Conservation (phyloP, 2,797 vertebrate genomes). For the Cuniculus paca region DNA sequence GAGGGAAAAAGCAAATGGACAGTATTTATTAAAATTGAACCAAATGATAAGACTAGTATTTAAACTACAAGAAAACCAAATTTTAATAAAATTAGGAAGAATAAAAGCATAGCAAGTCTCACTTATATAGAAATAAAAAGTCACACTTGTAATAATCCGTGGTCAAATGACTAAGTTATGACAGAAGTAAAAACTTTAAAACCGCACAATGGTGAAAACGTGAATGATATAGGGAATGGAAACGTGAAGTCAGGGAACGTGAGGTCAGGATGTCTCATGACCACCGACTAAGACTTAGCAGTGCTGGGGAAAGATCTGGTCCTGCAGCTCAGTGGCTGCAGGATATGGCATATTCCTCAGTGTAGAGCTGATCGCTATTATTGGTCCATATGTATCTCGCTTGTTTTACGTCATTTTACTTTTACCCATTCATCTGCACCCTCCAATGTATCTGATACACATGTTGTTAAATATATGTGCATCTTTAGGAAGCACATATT, state of each 20-base stretch:
- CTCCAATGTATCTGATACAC: not conserved
- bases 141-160: not conserved
- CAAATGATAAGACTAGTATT: not conserved
- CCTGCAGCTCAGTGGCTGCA: not conserved
- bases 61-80: not conserved
- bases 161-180: slow-evolving; percentile 34
- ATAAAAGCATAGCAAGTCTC: slow-evolving; percentile 13
- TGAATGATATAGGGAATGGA: not conserved
- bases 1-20: not conserved
- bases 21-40: slow-evolving; percentile 21
- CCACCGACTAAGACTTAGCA: not conserved
- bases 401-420: slow-evolving; percentile 31
- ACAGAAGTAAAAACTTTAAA: slow-evolving; percentile 22
- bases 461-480: not conserved
- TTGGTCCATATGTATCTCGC: not conserved
- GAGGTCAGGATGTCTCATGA: not conserved
- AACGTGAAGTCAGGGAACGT: not conserved
- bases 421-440: not conserved
- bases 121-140: slow-evolving; percentile 42
- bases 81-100: slow-evolving; percentile 54
- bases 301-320: not conserved
- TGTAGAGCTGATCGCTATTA: not conserved
- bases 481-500: slow-evolving; percentile 8
- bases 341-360: not conserved
- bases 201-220: not conserved